Evolutionary conservation across 2,797 vertebrate genomes (phyloP), one percentile per base, ranked within the genome.

Genomic region (Harpagifer antarcticus): DNA sequence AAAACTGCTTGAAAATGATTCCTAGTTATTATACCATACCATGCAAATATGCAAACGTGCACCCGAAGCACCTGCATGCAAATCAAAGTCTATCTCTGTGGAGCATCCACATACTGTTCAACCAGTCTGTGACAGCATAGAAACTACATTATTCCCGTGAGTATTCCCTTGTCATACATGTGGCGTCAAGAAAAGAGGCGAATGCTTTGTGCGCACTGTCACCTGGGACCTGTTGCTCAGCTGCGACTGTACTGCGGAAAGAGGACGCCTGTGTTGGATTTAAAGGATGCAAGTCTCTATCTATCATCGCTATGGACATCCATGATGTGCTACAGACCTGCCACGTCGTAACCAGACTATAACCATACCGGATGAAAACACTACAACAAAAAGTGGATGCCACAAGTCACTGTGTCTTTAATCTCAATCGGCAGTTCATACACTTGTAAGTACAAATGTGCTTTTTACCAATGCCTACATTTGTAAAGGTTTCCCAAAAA

Each of bases 171-270:
- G 17, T 45, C 40, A 13, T 2, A 5, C 17, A 5, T 1, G 9
- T 1, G 0, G 60, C 0, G 19, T 40, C 11, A 0, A 23, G 53
- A 58, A 37, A 23, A 23, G 37, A 17, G n/a, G 74, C 74, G 78
- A 82, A 87, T 88, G 89, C 89, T 64, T 83, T 0, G 23, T 68
- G 62, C 33, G 6, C 63, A 17, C 62, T 7, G n/a, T 79, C 88
- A 89, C 88, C 79, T 83, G 86, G 60, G 83, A 90, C 53, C 54
- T 60, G 83, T 89, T 88, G 89, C 89, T 85, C 69, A 63, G 86
- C 57, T 68, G 72, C 74, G 13, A 27, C 40, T 64, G 11, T 10
- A 16, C 31, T 47, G 53, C 27, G 12, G 17, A 19, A 9, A 17
- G 47, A 40, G 23, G 50, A 50, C 47, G 13, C n/a, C 14, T 40